Evolutionary conservation across 2,113 vertebrate species (phyloP).

Genomic region (Ailuropoda melanoleuca): DNA sequence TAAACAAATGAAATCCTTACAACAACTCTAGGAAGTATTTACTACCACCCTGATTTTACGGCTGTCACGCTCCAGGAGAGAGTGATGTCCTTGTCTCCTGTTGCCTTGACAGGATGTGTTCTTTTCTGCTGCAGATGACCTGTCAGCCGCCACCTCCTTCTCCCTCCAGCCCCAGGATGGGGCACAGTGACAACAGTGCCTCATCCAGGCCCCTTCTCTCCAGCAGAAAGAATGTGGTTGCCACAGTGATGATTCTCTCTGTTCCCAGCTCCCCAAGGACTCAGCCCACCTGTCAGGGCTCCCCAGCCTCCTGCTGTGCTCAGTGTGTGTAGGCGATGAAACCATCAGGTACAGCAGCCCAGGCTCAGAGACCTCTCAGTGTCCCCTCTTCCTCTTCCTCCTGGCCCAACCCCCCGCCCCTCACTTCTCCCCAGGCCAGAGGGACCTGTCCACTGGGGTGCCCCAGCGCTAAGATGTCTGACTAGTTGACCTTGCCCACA

Average conservation of each 20-base stretch:
- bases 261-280: neutral
- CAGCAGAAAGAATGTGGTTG: neutral
- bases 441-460: neutral
- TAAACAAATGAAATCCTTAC: neutral
- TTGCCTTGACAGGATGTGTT: neutral
- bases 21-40: neutral
- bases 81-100: neutral
- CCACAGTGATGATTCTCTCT: neutral
- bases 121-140: neutral
- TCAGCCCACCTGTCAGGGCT: neutral
- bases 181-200: neutral
- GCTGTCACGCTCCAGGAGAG: neutral
- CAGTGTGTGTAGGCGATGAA: accelerated
- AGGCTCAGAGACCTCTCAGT: neutral
- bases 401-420: neutral
- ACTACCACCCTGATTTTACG: neutral
- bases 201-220: neutral
- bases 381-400: neutral
- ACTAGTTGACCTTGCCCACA: neutral
- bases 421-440: neutral
- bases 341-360: neutral
- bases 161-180: neutral
- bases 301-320: neutral
- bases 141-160: neutral
- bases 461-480: accelerated